These are phyloP conservation scores for Aethes cnicana DNA, from an alignment of 2,888 invertebrate genomes.

Conservation along the genomic window DNA sequence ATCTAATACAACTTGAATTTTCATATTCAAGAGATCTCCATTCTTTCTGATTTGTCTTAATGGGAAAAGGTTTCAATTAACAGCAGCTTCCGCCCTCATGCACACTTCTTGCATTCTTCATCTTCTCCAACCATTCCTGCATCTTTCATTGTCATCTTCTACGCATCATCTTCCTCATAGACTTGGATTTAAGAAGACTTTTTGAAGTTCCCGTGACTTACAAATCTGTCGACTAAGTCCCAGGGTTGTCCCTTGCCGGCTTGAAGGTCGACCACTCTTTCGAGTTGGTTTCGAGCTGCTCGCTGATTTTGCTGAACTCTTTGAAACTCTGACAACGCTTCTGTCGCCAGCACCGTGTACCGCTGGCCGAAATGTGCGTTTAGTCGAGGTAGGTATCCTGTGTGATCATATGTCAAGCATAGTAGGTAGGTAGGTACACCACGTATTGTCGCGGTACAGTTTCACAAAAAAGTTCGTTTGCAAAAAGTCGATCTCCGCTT, in stretches of 20 bases:
- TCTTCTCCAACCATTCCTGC: constrained; percentile 41
- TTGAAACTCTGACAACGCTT: constrained; percentile 88
- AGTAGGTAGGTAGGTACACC: no score
- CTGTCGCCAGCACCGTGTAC: constrained; percentile 87
- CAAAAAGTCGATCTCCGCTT: no score
- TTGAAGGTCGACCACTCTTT: constrained; percentile 82
- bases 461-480: no score
- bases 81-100: neutral
- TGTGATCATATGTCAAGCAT: constrained; percentile 29
- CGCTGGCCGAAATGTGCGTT: constrained; percentile 87
- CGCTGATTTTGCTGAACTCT: constrained; percentile 81
- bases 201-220: constrained; percentile 52
- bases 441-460: no score
- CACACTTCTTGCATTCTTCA: constrained; percentile 13
- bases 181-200: constrained; percentile 26
- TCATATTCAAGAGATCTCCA: no score
- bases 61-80: no score
- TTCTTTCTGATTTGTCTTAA: no score
- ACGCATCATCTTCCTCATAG: constrained; percentile 17
- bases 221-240: constrained; percentile 83
- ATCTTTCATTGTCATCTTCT: constrained; percentile 17
- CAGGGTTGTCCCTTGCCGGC: constrained; percentile 84
- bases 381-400: constrained; percentile 86
- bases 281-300: constrained; percentile 82
- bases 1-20: no score